Base-by-base conservation (phyloP, 1,140 invertebrate species). In the Cataglyphis hispanica region DNA sequence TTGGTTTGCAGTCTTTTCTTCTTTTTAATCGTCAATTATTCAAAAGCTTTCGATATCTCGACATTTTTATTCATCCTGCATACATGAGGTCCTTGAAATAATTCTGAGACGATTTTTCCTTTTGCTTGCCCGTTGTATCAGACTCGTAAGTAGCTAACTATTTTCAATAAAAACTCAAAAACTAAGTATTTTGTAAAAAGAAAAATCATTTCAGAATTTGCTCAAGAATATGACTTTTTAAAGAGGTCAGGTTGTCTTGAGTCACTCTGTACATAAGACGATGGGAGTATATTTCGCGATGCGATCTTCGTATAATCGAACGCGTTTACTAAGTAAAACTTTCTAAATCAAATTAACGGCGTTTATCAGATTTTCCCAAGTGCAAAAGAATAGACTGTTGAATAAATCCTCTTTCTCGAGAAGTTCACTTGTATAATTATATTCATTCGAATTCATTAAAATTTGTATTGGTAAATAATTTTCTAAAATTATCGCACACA, bases 281-380 rank as follows among this genome's bases (percentile, higher is more conserved):
- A 22, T 37, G 19, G 13, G 16, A 43, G 43, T 31, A 53, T 66
- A 66, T 78, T 25, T 25, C 76, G 25, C 6, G 25, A 67, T 67
- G 27, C 22, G 8, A 66, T 25, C 22, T 40, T 0, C 25, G n/a
- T 43, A 25, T 1, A 25, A 67, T 67, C 61, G 43, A 80, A 67
- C 13, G 16, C 25, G 7, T 34, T 27, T 22, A 13, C 16, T 67
- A 69, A 80, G 22, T 67, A 69, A 19, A 64, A 63, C 4, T 53
- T 78, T 37, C 27, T 40, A 46, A 53, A 78, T 53, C 1, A 80
- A n/a, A 80, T 67, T 80, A 80, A 43, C n/a, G 43, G 27, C 37
- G 2, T 77, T 77, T 22, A 77, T 64, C 19, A 37, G 60, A 25
- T 64, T 37, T 25, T 19, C 43, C 53, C 16, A 11, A 40, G 31